Evolutionary conservation across 2,888 invertebrate genomes (phyloP).

Genomic region (Myopa testacea): DNA sequence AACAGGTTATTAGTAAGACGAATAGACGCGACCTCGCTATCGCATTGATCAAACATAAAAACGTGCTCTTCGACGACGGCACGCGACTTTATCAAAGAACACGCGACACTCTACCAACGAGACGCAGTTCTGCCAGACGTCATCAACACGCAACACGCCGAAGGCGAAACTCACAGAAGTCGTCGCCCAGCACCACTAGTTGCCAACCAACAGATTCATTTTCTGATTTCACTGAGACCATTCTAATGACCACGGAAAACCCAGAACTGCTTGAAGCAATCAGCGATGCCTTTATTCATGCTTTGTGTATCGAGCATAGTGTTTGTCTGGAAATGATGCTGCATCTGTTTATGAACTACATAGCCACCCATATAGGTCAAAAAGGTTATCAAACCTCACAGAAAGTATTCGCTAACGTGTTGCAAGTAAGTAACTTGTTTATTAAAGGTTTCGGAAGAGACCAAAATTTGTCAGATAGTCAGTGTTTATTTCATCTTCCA

Average conservation of each 20-base stretch:
- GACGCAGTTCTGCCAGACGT: conserved; percentile 21
- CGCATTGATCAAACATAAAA: conserved; percentile 62
- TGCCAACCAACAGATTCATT: conserved; percentile 57
- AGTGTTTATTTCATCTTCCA: neutral
- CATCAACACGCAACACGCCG: conserved; percentile 23
- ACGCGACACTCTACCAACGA: conserved; percentile 40
- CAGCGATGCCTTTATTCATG: conserved; percentile 65
- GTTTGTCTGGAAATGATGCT: conserved; percentile 64
- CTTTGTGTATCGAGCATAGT: conserved; percentile 63
- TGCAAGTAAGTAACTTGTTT: conserved; percentile 63
- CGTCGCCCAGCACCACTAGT: neutral
- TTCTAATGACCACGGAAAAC: conserved; percentile 61
- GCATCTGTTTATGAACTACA: conserved; percentile 75
- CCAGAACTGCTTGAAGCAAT: conserved; percentile 62
- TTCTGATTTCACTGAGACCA: conserved; percentile 65
- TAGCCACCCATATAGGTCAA: conserved; percentile 76
- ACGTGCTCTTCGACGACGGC: conserved; percentile 65
- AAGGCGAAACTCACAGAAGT: conserved; percentile 31
- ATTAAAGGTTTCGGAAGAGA: neutral
- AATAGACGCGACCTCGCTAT: conserved; percentile 59
- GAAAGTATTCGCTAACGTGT: conserved; percentile 69
- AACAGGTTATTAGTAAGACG: conserved; percentile 57
- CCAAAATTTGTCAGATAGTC: too few relatives aligned
- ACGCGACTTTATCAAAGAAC: conserved; percentile 55
- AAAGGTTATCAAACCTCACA: conserved; percentile 68